phyloP scores from a whole-genome alignment of 2,797 vertebrate genomes.

The Falco rusticolus region DNA sequence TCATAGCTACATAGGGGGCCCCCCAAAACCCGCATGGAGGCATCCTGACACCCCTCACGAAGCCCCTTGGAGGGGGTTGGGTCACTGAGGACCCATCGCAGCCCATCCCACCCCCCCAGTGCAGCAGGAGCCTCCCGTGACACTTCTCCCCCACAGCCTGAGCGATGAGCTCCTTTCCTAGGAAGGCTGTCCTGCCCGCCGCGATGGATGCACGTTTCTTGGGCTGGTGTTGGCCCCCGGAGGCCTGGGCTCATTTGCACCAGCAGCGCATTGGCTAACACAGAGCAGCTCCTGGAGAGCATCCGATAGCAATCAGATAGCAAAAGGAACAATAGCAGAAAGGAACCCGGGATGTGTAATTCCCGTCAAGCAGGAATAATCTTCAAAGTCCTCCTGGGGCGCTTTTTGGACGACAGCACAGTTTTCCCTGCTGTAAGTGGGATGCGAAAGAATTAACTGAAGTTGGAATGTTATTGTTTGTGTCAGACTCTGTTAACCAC shows the following conservation, averaged over 20 bases:
- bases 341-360: slow-evolving; percentile 50
- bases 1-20: background rate
- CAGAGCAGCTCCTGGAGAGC: slow-evolving; percentile 62
- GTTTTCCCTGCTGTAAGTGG: slow-evolving; percentile 67
- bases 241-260: slow-evolving; percentile 37
- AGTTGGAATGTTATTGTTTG: slow-evolving; percentile 75
- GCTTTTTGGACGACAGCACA: slow-evolving; percentile 46
- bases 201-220: slow-evolving; percentile 13
- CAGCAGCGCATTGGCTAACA: slow-evolving; percentile 36
- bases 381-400: slow-evolving; percentile 73
- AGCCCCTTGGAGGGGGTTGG: background rate
- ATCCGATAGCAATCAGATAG: slow-evolving; percentile 25
- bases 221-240: background rate
- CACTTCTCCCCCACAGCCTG: background rate
- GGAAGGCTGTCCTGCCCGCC: slow-evolving; percentile 29
- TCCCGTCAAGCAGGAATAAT: slow-evolving; percentile 69
- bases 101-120: background rate
- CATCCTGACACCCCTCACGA: accelerated
- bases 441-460: slow-evolving; percentile 69
- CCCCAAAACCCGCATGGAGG: accelerated
- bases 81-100: accelerated
- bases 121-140: accelerated
- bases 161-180: background rate
- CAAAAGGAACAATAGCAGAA: slow-evolving; percentile 29
- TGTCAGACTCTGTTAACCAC: slow-evolving; percentile 74